These are phyloP conservation scores for Taenioides sp. DNA, from an alignment of 2,797 vertebrate genomes.

Conservation along the genomic window DNA sequence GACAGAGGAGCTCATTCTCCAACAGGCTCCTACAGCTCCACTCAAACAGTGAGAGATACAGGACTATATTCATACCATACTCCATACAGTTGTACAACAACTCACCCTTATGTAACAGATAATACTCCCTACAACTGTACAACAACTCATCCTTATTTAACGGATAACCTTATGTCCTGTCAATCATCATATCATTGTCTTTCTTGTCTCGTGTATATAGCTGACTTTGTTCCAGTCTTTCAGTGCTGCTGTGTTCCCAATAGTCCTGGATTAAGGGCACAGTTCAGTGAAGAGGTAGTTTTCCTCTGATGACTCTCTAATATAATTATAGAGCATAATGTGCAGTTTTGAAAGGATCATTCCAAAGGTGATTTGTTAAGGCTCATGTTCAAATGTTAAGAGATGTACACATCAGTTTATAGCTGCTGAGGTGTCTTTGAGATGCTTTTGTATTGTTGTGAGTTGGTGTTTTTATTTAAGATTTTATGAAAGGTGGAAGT, in stretches of 20 bases:
- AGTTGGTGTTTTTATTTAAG: conserved; percentile 18
- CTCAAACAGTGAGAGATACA: too few relatives aligned
- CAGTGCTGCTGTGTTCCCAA: conserved; percentile 41
- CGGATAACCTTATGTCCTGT: too few relatives aligned
- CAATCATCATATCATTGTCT: too few relatives aligned
- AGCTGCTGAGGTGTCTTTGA: not conserved
- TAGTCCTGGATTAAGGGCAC: conserved; percentile 53
- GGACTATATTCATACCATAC: too few relatives aligned
- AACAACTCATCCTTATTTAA: too few relatives aligned
- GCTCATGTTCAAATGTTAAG: not conserved
- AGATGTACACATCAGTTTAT: not conserved
- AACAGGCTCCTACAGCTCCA: too few relatives aligned
- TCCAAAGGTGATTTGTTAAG: not conserved
- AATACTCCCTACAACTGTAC: too few relatives aligned
- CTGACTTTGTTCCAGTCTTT: too few relatives aligned
- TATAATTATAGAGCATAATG: conserved; percentile 58
- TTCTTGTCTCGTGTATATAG: too few relatives aligned
- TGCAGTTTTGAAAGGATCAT: conserved; percentile 37
- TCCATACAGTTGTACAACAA: too few relatives aligned
- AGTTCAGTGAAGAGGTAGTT: conserved; percentile 49
- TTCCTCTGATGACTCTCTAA: conserved; percentile 51
- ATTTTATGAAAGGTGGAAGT: conserved; percentile 32
- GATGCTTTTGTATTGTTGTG: not conserved
- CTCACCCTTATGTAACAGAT: too few relatives aligned
- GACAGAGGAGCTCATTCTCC: too few relatives aligned